Evolutionary conservation across 2,888 invertebrate species (phyloP).

Genomic region (Amphipoea oculea): DNA sequence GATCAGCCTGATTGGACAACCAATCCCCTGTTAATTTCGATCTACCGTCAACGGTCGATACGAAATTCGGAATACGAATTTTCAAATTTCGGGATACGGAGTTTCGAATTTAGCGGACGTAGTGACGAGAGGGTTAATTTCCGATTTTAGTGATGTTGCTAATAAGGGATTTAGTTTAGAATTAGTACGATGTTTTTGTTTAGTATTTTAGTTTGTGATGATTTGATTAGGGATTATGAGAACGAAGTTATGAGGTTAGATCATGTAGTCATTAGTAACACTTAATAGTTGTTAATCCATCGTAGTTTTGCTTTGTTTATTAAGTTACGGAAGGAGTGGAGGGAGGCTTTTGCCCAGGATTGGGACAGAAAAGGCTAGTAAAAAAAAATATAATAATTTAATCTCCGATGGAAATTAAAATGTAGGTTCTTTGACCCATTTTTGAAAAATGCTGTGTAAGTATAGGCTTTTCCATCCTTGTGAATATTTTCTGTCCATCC

Average conservation of each 20-base stretch:
- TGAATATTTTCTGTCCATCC: no score
- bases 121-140: slow-evolving; percentile 59
- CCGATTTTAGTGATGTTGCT: slow-evolving; percentile 35
- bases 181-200: slow-evolving; percentile 40
- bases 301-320: not conserved
- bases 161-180: slow-evolving; percentile 46
- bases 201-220: slow-evolving; percentile 13
- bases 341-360: no score
- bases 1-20: slow-evolving; percentile 64
- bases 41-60: slow-evolving; percentile 65
- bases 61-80: slow-evolving; percentile 46
- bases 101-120: slow-evolving; percentile 49
- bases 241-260: not conserved
- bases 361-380: no score
- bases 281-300: not conserved
- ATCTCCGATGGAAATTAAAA: not conserved
- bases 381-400: no score
- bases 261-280: not conserved
- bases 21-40: slow-evolving; percentile 66
- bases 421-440: no score
- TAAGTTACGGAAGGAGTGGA: not conserved
- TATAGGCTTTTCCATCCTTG: not conserved
- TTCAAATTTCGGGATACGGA: slow-evolving; percentile 47
- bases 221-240: slow-evolving; percentile 27
- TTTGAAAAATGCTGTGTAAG: not conserved